Base-by-base conservation (phyloP, 2,113 vertebrate genomes). In the Sceloporus tristichus region DNA sequence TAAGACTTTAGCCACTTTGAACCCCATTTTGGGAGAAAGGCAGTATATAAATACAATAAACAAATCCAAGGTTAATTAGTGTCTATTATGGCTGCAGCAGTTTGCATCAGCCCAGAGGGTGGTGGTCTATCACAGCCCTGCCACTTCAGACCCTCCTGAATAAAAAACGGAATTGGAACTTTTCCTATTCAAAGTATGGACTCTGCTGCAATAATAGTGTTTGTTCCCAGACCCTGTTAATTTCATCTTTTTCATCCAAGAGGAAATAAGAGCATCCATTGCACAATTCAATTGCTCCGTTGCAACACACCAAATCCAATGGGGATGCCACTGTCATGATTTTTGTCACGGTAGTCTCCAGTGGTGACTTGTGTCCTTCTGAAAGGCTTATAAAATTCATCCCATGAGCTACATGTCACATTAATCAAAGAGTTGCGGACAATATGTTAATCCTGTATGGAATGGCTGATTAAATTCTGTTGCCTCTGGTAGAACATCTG, bases 401-500 rank as follows among this genome's bases (percentile, higher is more conserved):
- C 34, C 27, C 34, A 77, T n/a, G 38, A 38, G 76, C 27, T 16
- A 16, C 79, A 70, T 71, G 85, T 56, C 27, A 82, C 66, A 42
- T 71, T 56, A 82, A 90, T 86, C 74, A 82, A 59, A 78, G 23
- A 27, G 34, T 78, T 86, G 48, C 16, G 25, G 84, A 76, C 70
- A 82, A 77, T 77, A 75, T 34, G 53, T 70, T 56, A 86, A 89
- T 70, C 73, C 79, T 38, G 2, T 21, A n/a, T 27, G 56, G 84
- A 86, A 68, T 76, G 71, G 71, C 62, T 83, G 79, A 90, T 90
- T 62, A 90, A 71, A 90, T 77, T 78, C 21, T 71, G 79, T 59
- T 83, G 84, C 74, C 79, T 71, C 27, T 78, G 80, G 88, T 83
- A 82, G 73, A 86, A 76, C 71, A 90, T 86, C 79, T 90, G 48